Conservation (phyloP, 2,888 invertebrate genomes). For the Lydus trimaculatus region DNA sequence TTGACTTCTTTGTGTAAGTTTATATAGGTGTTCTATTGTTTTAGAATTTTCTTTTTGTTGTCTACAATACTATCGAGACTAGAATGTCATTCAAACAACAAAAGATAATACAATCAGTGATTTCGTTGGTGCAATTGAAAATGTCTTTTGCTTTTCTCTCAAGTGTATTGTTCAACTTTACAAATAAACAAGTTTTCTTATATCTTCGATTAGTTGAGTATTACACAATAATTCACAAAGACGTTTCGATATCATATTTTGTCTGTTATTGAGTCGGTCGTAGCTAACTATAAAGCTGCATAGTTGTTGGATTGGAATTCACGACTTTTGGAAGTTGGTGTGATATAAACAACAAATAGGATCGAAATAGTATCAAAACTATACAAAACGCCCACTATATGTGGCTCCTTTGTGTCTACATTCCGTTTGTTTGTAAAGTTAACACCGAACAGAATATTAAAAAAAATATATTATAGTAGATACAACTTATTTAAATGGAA, state of each 20-base stretch:
- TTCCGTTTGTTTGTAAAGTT: neutral
- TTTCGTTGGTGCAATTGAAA: neutral
- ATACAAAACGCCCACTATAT: neutral
- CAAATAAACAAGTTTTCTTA: neutral
- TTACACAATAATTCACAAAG: neutral
- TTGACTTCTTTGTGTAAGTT: constrained; percentile 10
- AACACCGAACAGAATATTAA: no score
- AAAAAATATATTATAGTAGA: no score
- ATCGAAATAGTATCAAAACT: neutral
- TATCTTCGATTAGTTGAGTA: neutral
- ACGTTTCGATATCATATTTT: neutral
- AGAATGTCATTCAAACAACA: constrained; percentile 20
- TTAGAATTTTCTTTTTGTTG: neutral
- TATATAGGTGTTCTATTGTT: neutral
- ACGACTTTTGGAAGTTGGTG: neutral
- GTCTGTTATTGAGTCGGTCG: no score
- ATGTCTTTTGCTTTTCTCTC: neutral
- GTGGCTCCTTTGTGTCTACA: neutral
- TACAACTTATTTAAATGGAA: no score
- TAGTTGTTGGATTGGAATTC: neutral
- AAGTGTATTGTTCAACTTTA: neutral
- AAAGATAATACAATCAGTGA: constrained; percentile 24
- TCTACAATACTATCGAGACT: constrained; percentile 22
- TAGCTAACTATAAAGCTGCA: no score
- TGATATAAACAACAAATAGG: neutral